Conservation (phyloP, 2,113 vertebrate genomes). For the Mustela lutreola region DNA sequence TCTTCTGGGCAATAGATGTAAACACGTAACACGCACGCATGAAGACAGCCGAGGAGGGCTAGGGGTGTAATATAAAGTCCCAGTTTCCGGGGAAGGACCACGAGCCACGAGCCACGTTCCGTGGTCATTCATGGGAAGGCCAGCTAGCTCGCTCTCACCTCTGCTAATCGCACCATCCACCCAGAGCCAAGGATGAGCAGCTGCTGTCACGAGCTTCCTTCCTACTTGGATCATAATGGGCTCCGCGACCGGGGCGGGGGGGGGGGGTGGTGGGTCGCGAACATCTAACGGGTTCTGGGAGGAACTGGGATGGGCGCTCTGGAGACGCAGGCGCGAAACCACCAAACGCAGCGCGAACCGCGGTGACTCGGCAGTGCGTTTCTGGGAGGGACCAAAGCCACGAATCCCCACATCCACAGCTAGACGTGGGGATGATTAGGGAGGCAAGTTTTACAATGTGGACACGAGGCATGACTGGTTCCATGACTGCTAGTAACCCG, state of each 20-base stretch:
- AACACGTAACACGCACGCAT: accelerated
- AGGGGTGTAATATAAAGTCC: neutral
- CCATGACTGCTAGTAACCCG: accelerated
- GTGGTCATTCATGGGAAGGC: neutral
- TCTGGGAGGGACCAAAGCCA: too few relatives aligned
- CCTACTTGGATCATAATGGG: accelerated
- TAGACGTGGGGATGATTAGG: neutral
- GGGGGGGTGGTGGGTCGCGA: too few relatives aligned
- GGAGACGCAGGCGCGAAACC: neutral
- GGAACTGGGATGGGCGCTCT: accelerated
- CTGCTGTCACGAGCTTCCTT: neutral
- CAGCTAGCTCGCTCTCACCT: neutral
- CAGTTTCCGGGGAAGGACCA: neutral
- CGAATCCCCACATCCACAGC: neutral
- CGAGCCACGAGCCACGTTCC: accelerated
- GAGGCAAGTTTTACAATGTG: accelerated
- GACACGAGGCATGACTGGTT: too few relatives aligned
- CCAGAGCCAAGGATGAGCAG: neutral
- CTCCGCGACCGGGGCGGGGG: neutral
- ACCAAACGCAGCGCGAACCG: accelerated
- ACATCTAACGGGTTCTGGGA: neutral
- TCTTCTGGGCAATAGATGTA: neutral
- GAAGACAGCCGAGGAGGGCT: accelerated
- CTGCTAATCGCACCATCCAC: too few relatives aligned
- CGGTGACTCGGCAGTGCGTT: accelerated